Evolutionary conservation across 2,797 vertebrate species (phyloP).

Genomic region (Sternotherus odoratus): DNA sequence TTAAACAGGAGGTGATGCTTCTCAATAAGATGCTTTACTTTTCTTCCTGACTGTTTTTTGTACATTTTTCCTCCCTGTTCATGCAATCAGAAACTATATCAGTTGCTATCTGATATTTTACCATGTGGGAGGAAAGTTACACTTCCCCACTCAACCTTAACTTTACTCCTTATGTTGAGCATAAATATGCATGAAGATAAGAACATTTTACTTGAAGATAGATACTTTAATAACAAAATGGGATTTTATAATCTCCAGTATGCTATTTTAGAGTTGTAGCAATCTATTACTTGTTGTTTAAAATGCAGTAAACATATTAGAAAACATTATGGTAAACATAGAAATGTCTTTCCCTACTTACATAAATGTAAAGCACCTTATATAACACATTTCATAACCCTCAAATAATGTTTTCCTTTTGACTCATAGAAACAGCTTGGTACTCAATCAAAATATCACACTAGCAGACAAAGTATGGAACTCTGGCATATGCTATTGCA

Average conservation of each 20-base stretch:
- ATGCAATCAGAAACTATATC: not conserved
- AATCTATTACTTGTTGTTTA: not conserved
- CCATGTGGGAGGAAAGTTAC: not conserved
- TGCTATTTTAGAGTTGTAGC: no score
- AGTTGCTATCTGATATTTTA: not conserved
- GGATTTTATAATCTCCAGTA: not conserved
- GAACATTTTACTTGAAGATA: not conserved
- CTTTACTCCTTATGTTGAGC: not conserved
- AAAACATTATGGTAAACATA: not conserved
- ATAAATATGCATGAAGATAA: not conserved
- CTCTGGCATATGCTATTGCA: constrained; percentile 2
- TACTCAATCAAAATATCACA: not conserved
- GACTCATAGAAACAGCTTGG: constrained; percentile 23
- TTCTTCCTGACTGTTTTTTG: not conserved
- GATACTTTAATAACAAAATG: not conserved
- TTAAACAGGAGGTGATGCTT: not conserved
- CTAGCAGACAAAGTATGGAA: not conserved
- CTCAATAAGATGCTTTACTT: not conserved
- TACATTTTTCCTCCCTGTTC: not conserved
- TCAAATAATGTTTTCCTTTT: not conserved
- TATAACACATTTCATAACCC: not conserved
- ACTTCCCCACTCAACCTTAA: not conserved
- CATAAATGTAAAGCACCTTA: not conserved
- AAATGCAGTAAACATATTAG: not conserved
- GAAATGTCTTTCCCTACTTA: not conserved